Evolutionary conservation across 2,113 vertebrate species (phyloP), one percentile per base, ranked within the genome.

Genomic region (Gnathonemus echidnorhynchus): DNA sequence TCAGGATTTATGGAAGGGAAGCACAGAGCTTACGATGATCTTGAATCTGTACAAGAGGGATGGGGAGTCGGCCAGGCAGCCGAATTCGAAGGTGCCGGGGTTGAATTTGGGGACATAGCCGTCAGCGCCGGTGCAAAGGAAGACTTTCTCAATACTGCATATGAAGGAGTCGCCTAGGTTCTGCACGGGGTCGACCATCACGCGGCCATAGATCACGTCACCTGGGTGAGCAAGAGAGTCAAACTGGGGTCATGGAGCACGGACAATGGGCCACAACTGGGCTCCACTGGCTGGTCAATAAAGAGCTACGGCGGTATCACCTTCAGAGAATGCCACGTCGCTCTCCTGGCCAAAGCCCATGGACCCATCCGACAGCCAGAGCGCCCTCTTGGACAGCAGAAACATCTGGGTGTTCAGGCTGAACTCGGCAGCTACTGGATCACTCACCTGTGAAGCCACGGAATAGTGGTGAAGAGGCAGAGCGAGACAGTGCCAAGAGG

Each of bases 161-260:
- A 96, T 94, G 94, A 99, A 99, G 24, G 98, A 98, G 90, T 97
- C 96, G 2, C 98, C 98, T n/a, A 99, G 93, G 91, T 99, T 98
- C 95, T 99, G 98, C 90, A 99, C 98, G 0, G 97, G 98, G 92
- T 99, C 98, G 90, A 99, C 97, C 98, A 98, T 98, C 91, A 99
- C 98, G 1, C 97, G 97, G 0, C 97, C 97, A 0, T 98, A 99
- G 91, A 99, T 96, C 0, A 93, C 88, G 88, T 99, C 98, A 46
- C 97, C 98, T 99, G 92, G 21, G 91, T 35, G 15, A 19, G 92
- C 46, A 7, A 21, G 15, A 83, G 11, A 45, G 42, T 24, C 6
- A 88, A 88, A 31, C 27, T 88, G 5, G 49, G 15, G 6, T 3
- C 21, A 27, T 17, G 84, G n/a, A n/a, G 11, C 2, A 9, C 5